Evolutionary conservation across 2,888 invertebrate species (phyloP).

Genomic region (Cyclophora punctaria): DNA sequence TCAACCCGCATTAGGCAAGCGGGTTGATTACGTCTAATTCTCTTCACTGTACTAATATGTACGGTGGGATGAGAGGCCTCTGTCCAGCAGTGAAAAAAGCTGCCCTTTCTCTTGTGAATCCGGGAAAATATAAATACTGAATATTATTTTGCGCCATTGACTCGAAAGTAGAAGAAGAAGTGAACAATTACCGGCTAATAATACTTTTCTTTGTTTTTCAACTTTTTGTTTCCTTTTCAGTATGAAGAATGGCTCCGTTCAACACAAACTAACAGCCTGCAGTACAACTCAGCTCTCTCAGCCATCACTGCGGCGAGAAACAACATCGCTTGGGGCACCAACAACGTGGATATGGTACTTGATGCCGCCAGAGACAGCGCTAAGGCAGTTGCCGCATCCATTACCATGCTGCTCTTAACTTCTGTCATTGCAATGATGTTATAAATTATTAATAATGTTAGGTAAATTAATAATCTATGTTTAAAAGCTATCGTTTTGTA

Average conservation of each 20-base stretch:
- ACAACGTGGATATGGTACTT: constrained; percentile 43
- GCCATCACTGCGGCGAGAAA: constrained; percentile 44
- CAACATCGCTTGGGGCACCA: constrained; percentile 55
- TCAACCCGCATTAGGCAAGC: too few species aligned
- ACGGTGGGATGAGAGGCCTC: too few species aligned
- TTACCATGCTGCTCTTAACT: constrained; percentile 25
- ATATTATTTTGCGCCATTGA: too few species aligned
- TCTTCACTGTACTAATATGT: too few species aligned
- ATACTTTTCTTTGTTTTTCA: background rate
- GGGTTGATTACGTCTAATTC: too few species aligned
- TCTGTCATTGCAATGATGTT: constrained; percentile 17
- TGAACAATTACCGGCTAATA: too few species aligned
- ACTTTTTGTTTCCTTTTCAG: constrained; percentile 26
- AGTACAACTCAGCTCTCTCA: constrained; percentile 37
- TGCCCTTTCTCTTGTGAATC: too few species aligned
- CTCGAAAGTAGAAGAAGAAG: too few species aligned
- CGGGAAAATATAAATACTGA: too few species aligned
- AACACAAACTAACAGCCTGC: constrained; percentile 35
- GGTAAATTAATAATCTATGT: too few species aligned
- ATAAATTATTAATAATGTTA: background rate
- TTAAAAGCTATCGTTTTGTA: too few species aligned
- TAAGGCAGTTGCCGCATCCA: constrained; percentile 28
- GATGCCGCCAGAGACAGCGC: constrained; percentile 41
- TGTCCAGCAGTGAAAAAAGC: too few species aligned
- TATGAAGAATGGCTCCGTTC: constrained; percentile 50